Conservation (phyloP, 2,888 invertebrate species). For the Ommatoiulus sabulosus region DNA sequence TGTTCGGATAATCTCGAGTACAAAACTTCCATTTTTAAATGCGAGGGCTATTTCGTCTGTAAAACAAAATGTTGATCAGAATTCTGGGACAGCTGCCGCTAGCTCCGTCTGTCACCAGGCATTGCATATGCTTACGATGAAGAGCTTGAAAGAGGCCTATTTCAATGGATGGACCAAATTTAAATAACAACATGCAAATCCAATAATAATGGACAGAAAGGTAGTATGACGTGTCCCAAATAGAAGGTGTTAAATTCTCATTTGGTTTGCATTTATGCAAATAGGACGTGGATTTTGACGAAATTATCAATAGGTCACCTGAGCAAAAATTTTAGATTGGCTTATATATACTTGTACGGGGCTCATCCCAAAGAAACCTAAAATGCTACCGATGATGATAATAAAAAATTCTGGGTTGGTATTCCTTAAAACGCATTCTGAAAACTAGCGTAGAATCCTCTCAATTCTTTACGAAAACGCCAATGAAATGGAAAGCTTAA, state of each 20-base stretch:
- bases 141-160: constrained; percentile 11
- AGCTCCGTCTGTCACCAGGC: background rate
- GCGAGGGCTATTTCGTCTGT: background rate
- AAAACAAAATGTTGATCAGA: background rate
- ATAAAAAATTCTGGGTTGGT: no score
- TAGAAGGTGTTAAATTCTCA: background rate
- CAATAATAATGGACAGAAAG: constrained; percentile 22
- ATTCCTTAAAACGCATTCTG: no score
- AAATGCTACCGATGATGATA: no score
- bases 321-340: background rate
- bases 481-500: no score
- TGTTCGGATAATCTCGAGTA: background rate
- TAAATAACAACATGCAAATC: constrained; percentile 21
- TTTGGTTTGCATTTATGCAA: constrained; percentile 34
- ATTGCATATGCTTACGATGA: constrained; percentile 17
- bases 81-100: background rate
- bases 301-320: constrained; percentile 34
- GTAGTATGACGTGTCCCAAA: constrained; percentile 2
- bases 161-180: constrained; percentile 6
- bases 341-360: background rate
- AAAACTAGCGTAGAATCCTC: no score
- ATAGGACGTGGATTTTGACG: background rate
- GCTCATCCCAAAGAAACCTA: background rate
- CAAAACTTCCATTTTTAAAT: background rate
- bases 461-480: no score